Evolutionary conservation across 2,113 vertebrate species (phyloP), one percentile per base, ranked within the genome.

Genomic region (Hyaena hyaena): DNA sequence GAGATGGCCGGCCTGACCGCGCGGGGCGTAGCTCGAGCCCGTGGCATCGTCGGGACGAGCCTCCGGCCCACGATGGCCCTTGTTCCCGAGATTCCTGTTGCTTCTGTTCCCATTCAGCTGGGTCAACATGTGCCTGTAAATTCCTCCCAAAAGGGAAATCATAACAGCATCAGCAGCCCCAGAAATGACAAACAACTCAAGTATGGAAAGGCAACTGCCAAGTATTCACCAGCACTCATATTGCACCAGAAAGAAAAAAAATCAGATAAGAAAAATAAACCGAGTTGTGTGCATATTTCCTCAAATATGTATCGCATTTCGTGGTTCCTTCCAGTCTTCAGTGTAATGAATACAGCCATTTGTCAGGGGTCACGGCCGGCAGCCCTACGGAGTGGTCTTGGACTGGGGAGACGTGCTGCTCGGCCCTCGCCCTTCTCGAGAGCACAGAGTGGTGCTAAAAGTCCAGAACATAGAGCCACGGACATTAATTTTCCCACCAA

Each of bases 81-180:
- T 84, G 68, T 16, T 50, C 63, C 0, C 33, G 17, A 87, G 94
- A 55, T 31, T 28, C 88, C 93, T 80, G 74, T 45, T 85, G 97
- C 90, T 97, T 97, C 96, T 88, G 90, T 43, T 98, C 97, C 97
- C 97, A 81, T 96, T 94, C 97, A 96, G 65, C 96, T 97, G 98
- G 97, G 97, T 98, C 98, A 98, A 96, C 98, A 96, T 93, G 98
- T 98, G 98, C 96, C 97, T 98, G 97, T 83, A 97, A 98, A 97
- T 91, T 81, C 95, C 97, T 98, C 98, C 98, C 98, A 43, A 86
- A 98, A 96, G 98, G 97, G 97, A 97, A 83, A 93, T 97, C 98
- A 98, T 93, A 97, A 82, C 97, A 98, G 97, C 76, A 68, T 82
- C 98, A 86, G 98, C 97, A 95, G 98, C 98, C 97, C 86, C 97